Evolutionary conservation across 2,888 invertebrate species (phyloP).

Genomic region (Rhagophthalmus giganteus): DNA sequence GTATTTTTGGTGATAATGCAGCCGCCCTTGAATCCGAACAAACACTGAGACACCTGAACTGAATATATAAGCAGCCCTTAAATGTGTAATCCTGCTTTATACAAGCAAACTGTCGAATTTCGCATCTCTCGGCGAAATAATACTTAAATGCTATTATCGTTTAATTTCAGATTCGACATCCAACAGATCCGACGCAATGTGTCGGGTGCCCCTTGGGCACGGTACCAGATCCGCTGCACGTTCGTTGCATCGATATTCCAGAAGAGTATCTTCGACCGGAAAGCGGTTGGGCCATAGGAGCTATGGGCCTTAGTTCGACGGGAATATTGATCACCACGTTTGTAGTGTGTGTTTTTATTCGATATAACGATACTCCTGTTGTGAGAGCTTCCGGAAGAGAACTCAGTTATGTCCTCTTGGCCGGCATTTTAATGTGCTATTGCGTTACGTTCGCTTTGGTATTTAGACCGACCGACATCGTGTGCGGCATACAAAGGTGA

Average conservation of each 20-base stretch:
- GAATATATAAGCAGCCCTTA: too few species aligned
- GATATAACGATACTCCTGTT: conserved; percentile 88
- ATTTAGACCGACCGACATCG: conserved; percentile 80
- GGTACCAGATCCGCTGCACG: conserved; percentile 76
- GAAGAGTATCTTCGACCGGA: conserved; percentile 80
- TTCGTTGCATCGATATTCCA: conserved; percentile 74
- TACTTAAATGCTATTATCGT: background rate
- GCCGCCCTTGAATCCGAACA: too few species aligned
- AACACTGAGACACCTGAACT: too few species aligned
- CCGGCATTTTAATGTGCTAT: conserved; percentile 89
- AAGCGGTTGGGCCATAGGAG: conserved; percentile 91
- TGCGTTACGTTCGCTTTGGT: conserved; percentile 90
- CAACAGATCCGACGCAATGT: conserved; percentile 81
- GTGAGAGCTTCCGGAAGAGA: conserved; percentile 95
- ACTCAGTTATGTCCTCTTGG: conserved; percentile 86
- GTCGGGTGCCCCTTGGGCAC: conserved; percentile 81
- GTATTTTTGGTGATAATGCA: too few species aligned
- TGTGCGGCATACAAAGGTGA: conserved; percentile 89
- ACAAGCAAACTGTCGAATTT: too few species aligned
- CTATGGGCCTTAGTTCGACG: conserved; percentile 84
- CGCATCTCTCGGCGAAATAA: too few species aligned
- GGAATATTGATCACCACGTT: conserved; percentile 80
- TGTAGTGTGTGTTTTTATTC: conserved; percentile 62
- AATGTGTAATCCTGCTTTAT: too few species aligned
- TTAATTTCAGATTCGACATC: conserved; percentile 71